Base-by-base conservation (phyloP, 2,888 invertebrate species). In the Lycia hirtaria region DNA sequence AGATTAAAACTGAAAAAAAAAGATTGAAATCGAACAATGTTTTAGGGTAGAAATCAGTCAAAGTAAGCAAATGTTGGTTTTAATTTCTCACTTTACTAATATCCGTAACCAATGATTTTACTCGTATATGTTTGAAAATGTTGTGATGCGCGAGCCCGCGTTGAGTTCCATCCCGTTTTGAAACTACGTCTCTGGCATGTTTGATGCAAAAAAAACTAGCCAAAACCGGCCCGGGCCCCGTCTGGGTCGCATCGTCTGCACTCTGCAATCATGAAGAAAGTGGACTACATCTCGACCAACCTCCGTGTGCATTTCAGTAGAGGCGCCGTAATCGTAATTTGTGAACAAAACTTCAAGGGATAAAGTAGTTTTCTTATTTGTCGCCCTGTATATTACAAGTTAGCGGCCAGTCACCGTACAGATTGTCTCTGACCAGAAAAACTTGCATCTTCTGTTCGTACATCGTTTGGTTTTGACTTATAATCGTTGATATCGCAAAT, bases 161-260 rank as follows among this genome's bases (percentile, higher is more conserved):
- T n/a, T n/a, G n/a, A n/a, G n/a, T n/a, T n/a, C n/a, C n/a, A n/a
- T n/a, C n/a, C n/a, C n/a, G n/a, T n/a, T n/a, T n/a, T n/a, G n/a
- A n/a, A n/a, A n/a, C 14, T 14, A 14, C 32, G 4, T 26, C 9
- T 26, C 4, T 9, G n/a, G n/a, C n/a, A n/a, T n/a, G 26, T 26
- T 33, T n/a, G 30, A 19, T 3, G 32, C 24, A 35, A 33, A 28
- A 45, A 44, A 45, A 38, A 3, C n/a, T 15, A 30, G 22, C 53
- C 45, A 38, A 53, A 53, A 45, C 53, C 38, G 38, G 45, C 53
- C 53, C 26, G 5, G 12, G n/a, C n/a, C 24, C 43, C 14, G 52
- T 26, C 19, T 20, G 52, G 52, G 22, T 37, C 20, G 35, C 35
- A 28, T 43, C 41, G 30, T 24, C 38, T 40, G 38, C 26, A 40